These are phyloP conservation scores for Cricetomys ansorgei DNA, from an alignment of 2,113 vertebrate genomes.

Conservation along the genomic window DNA sequence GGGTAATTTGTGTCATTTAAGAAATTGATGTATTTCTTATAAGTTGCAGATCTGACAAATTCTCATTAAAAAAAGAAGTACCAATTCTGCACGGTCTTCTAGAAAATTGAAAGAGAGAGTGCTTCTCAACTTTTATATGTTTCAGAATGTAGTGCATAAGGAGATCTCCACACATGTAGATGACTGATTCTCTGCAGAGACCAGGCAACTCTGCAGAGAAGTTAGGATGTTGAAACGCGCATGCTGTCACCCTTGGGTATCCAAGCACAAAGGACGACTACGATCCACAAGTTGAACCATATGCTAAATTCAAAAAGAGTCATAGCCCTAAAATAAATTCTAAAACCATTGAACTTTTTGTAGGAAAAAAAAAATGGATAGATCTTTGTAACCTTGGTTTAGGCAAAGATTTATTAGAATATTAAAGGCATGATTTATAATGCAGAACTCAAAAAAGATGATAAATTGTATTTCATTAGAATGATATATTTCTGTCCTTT, in stretches of 20 bases:
- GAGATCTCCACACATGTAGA: not conserved
- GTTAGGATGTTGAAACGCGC: not conserved
- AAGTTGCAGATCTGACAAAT: not conserved
- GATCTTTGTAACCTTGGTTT: not conserved
- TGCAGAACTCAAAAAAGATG: not conserved
- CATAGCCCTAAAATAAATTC: not conserved
- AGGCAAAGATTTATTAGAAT: slow-evolving; percentile 48
- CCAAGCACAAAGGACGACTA: not conserved
- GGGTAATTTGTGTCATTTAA: not conserved
- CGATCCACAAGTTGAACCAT: not conserved
- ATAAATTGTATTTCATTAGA: slow-evolving; percentile 20
- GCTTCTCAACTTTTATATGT: not conserved
- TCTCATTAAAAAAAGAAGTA: slow-evolving; percentile 22
- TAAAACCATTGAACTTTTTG: slow-evolving; percentile 3
- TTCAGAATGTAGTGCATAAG: not conserved
- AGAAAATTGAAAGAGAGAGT: slow-evolving; percentile 8
- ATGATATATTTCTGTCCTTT: slow-evolving; percentile 55
- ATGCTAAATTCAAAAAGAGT: slow-evolving; percentile 16
- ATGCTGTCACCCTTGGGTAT: not conserved
- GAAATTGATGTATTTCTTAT: not conserved
- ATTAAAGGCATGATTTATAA: slow-evolving; percentile 11
- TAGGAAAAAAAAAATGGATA: slow-evolving; percentile 17
- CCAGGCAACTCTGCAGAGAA: not conserved
- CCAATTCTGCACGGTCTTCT: not conserved
- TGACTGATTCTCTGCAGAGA: not conserved